These are phyloP conservation scores for Tetranychus piercei DNA, from an alignment of 2,888 invertebrate species.

Conservation along the genomic window DNA sequence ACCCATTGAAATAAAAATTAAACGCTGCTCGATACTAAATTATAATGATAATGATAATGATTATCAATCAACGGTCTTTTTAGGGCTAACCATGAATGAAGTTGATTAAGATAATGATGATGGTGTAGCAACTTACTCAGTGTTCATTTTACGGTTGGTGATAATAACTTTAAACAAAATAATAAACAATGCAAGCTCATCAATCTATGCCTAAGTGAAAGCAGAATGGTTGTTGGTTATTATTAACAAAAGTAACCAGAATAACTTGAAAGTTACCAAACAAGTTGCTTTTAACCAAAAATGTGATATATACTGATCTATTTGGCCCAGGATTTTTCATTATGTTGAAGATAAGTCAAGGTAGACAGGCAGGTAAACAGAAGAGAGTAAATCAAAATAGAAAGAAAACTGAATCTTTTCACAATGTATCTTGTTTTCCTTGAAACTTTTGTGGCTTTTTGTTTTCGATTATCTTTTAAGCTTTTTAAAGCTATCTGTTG, in stretches of 20 bases:
- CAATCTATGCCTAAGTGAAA: neutral
- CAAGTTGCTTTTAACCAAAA: neutral
- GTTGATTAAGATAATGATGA: too few species aligned
- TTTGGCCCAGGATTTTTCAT: neutral
- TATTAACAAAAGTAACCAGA: neutral
- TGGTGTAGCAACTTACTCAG: too few species aligned
- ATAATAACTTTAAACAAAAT: too few species aligned
- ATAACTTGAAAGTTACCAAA: neutral
- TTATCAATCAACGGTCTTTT: too few species aligned
- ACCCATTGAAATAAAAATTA: too few species aligned
- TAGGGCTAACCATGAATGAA: too few species aligned
- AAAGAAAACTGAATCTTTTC: neutral
- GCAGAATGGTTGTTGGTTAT: too few species aligned
- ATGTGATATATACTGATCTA: neutral
- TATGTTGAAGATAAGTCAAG: neutral
- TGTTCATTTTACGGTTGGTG: too few species aligned
- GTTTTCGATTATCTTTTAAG: neutral
- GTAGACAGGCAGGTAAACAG: neutral
- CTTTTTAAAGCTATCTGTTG: neutral
- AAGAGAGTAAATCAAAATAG: neutral
- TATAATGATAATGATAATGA: too few species aligned
- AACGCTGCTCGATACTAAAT: too few species aligned
- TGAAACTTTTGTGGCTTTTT: neutral
- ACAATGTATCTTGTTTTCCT: neutral
- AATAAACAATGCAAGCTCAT: neutral